Evolutionary conservation across 2,797 vertebrate species (phyloP).

Genomic region (Cuniculus paca): DNA sequence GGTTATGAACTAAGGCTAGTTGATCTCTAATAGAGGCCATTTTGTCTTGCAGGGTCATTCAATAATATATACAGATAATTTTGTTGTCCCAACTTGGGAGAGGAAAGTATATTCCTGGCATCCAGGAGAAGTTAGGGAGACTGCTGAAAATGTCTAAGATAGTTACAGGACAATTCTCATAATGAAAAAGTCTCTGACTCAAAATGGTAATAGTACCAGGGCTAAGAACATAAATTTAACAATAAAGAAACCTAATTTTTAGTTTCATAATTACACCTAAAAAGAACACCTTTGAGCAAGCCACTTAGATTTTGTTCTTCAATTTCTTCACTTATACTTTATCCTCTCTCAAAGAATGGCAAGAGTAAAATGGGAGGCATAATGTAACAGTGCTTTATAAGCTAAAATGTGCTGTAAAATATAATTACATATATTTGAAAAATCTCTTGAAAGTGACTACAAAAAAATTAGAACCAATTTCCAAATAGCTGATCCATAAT

Average conservation of each 20-base stretch:
- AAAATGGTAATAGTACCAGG: background rate
- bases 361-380: background rate
- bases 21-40: background rate
- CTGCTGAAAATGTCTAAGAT: too few species aligned
- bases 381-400: background rate
- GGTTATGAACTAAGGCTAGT: background rate
- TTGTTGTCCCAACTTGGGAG: background rate
- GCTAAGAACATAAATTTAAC: background rate
- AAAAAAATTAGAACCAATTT: background rate
- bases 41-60: background rate
- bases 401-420: background rate
- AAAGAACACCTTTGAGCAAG: background rate
- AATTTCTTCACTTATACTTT: background rate
- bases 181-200: background rate
- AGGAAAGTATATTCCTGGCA: background rate
- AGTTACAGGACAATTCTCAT: background rate
- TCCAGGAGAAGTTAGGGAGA: background rate
- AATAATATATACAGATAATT: background rate
- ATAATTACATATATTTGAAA: background rate
- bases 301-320: background rate
- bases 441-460: background rate
- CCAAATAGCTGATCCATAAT: background rate
- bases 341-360: background rate
- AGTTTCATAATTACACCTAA: background rate
- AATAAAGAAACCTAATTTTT: background rate